These are phyloP conservation scores for Lonchura striata DNA, from an alignment of 2,113 vertebrate genomes.

Conservation along the genomic window DNA sequence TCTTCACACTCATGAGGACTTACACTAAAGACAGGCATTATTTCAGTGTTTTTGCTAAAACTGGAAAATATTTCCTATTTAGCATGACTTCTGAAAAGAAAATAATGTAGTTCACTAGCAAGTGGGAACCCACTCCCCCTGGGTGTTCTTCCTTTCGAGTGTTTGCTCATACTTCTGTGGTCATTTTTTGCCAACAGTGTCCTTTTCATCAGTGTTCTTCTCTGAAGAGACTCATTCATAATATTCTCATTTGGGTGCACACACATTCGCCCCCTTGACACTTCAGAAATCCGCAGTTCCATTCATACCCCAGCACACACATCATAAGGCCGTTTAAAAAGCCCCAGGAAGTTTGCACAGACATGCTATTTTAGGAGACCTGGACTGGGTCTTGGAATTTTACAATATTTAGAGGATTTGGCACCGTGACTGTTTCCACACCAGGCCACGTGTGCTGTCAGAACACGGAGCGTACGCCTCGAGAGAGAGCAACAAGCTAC, in stretches of 20 bases:
- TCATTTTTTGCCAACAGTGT: constrained; percentile 21
- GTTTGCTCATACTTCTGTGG: constrained; percentile 46
- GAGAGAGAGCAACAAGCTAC: background rate
- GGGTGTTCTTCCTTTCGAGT: constrained; percentile 46
- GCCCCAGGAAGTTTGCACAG: constrained; percentile 71
- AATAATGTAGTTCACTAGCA: constrained; percentile 33
- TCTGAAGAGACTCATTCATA: constrained; percentile 70
- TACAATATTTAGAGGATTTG: constrained; percentile 66
- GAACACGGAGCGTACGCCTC: background rate
- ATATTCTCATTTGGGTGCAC: constrained; percentile 15
- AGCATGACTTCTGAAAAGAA: constrained; percentile 26
- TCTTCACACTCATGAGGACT: background rate
- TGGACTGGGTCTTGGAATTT: constrained; percentile 68
- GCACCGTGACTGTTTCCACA: constrained; percentile 2
- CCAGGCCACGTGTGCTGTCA: background rate
- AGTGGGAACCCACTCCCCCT: constrained; percentile 25
- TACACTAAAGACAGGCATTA: background rate
- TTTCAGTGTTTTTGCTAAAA: background rate
- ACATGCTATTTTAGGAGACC: constrained; percentile 66
- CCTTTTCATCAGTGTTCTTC: constrained; percentile 34
- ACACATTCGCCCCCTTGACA: constrained; percentile 17
- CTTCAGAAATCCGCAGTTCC: constrained; percentile 1
- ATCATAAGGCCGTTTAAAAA: constrained; percentile 39
- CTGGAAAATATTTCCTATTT: constrained; percentile 33
- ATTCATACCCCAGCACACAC: constrained; percentile 28